phyloP scores from a whole-genome alignment of 2,888 invertebrate species.

The Mantis religiosa region DNA sequence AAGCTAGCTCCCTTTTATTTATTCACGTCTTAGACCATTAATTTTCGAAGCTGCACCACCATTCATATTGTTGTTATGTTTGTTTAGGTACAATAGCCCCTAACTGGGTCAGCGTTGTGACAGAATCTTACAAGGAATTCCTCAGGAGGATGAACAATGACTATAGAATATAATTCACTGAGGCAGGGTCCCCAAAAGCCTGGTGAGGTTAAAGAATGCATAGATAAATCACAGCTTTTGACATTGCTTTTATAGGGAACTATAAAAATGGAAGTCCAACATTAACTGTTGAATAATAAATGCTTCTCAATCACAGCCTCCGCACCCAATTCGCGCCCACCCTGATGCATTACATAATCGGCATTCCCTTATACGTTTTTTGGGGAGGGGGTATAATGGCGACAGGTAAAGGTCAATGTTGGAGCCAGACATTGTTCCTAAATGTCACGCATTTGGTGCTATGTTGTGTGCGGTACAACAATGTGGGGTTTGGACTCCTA shows the following conservation, averaged over 20 bases:
- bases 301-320: background rate
- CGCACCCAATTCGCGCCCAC: background rate
- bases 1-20: no score
- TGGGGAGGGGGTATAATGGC: background rate
- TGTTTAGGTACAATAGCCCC: no score
- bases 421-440: background rate
- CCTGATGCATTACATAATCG: background rate
- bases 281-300: background rate
- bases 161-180: background rate
- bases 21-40: no score
- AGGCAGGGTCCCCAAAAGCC: background rate
- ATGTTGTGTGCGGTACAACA: background rate
- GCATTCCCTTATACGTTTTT: background rate
- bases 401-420: background rate
- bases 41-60: no score
- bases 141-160: background rate
- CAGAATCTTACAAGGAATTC: background rate
- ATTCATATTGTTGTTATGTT: no score
- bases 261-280: background rate
- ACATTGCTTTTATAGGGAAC: background rate
- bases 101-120: no score
- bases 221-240: background rate
- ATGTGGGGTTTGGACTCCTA: background rate
- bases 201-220: background rate
- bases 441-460: background rate